A percentile compares a stretch with the other conserved stretches of the same genome.
phyloP scores from a whole-genome alignment of 2,797 vertebrate genomes.

The Sebastes flavidus region DNA sequence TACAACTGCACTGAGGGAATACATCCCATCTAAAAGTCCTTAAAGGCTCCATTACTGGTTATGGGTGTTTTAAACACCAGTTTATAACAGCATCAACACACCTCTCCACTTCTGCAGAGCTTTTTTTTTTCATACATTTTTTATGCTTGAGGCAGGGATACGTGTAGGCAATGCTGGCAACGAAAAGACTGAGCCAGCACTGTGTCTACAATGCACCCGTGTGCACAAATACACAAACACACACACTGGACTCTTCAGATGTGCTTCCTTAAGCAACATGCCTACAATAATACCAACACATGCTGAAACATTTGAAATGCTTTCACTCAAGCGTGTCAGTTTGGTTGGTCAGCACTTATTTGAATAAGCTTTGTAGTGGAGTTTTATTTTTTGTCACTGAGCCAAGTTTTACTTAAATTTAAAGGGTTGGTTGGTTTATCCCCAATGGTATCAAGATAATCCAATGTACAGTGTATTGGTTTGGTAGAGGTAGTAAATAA shows the following conservation, averaged over 20 bases:
- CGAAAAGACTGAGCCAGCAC: slow-evolving; percentile 46
- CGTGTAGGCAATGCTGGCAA: slow-evolving; percentile 34
- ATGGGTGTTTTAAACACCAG: not conserved
- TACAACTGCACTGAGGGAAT: not conserved
- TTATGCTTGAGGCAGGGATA: slow-evolving; percentile 14
- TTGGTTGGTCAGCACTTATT: slow-evolving; percentile 54
- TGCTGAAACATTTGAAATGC: slow-evolving; percentile 31
- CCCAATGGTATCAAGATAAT: not conserved
- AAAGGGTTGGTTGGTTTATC: not conserved
- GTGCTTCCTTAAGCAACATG: slow-evolving; percentile 36
- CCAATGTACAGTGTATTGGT: not conserved
- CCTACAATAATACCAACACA: slow-evolving; percentile 13
- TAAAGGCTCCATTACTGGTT: slow-evolving; percentile 7
- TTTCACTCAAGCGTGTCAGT: slow-evolving; percentile 23
- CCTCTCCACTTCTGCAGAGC: slow-evolving; percentile 1
- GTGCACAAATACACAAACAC: not conserved
- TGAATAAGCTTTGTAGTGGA: slow-evolving; percentile 8
- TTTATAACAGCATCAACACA: slow-evolving; percentile 4
- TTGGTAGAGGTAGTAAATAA: not conserved
- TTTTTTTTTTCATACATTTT: not conserved
- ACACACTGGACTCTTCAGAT: slow-evolving; percentile 14
- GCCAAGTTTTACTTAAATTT: slow-evolving; percentile 7
- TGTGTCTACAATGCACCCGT: slow-evolving; percentile 1
- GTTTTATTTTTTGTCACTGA: not conserved
- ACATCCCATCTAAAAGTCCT: not conserved